Evolutionary conservation across 2,113 vertebrate species (phyloP).

Genomic region (Podarcis raffonei): DNA sequence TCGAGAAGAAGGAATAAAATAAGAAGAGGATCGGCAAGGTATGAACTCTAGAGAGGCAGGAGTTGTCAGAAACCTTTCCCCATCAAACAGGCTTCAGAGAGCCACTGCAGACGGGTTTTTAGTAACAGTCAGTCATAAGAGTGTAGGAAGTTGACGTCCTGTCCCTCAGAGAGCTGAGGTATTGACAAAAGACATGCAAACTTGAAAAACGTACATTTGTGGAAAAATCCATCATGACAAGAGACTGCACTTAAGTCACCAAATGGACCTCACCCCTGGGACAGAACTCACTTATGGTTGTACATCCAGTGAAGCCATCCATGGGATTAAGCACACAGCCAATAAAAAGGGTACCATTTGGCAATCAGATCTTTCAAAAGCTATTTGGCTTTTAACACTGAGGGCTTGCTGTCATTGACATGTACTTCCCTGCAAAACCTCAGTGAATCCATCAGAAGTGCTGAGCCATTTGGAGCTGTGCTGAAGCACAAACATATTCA

Average conservation of each 20-base stretch:
- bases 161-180: slow-evolving; percentile 63
- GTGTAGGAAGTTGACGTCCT: slow-evolving; percentile 62
- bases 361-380: slow-evolving; percentile 91
- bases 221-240: slow-evolving; percentile 82
- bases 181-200: slow-evolving; percentile 73
- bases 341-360: slow-evolving; percentile 75
- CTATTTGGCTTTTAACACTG: slow-evolving; percentile 84
- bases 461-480: slow-evolving; percentile 64
- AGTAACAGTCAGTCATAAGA: slow-evolving; percentile 64
- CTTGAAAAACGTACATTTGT: slow-evolving; percentile 69
- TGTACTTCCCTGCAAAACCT: slow-evolving; percentile 74
- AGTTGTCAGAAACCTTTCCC: slow-evolving; percentile 67
- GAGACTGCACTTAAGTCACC: slow-evolving; percentile 87
- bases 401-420: slow-evolving; percentile 80
- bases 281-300: slow-evolving; percentile 83
- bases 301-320: slow-evolving; percentile 83
- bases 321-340: slow-evolving; percentile 77
- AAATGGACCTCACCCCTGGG: slow-evolving; percentile 84
- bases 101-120: slow-evolving; percentile 67
- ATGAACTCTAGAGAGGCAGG: slow-evolving; percentile 63
- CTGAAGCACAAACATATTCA: slow-evolving; percentile 46
- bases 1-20: not conserved
- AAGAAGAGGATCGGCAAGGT: slow-evolving; percentile 49
- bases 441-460: slow-evolving; percentile 49
- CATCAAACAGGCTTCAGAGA: slow-evolving; percentile 66